phyloP scores from a whole-genome alignment of 2,888 invertebrate species.

The Leptopilina syphax region DNA sequence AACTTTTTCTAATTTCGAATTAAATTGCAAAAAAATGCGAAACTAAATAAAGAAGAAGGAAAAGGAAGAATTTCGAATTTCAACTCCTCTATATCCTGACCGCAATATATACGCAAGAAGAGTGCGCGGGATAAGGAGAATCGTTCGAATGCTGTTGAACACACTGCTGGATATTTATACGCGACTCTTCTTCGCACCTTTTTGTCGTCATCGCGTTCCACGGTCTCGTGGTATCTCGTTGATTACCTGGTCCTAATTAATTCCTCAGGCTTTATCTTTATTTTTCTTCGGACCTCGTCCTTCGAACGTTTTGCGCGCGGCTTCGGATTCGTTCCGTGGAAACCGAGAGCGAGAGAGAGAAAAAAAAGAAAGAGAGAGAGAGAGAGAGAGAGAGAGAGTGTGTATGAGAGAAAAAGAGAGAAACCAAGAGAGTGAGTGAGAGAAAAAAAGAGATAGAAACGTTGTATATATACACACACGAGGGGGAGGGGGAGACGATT shows the following conservation, averaged over 20 bases:
- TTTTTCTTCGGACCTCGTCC: constrained; percentile 59
- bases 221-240: constrained; percentile 68
- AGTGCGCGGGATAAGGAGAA: constrained; percentile 64
- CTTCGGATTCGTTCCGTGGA: constrained; percentile 47
- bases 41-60: constrained; percentile 12
- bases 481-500: constrained; percentile 51
- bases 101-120: constrained; percentile 57
- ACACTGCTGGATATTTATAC: constrained; percentile 73
- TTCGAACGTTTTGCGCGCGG: constrained; percentile 45
- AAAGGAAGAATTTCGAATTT: constrained; percentile 67
- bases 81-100: constrained; percentile 53
- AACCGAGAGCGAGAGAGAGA: constrained; percentile 16
- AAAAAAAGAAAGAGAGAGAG: background rate
- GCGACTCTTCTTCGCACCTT: constrained; percentile 70
- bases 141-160: constrained; percentile 72
- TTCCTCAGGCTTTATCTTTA: constrained; percentile 73
- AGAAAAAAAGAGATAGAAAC: constrained; percentile 50
- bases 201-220: constrained; percentile 62
- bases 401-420: no score
- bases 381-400: constrained; percentile 1
- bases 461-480: constrained; percentile 12
- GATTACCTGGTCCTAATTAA: constrained; percentile 75
- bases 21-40: constrained; percentile 50
- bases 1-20: no score
- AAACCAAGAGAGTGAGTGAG: background rate